Evolutionary conservation across 2,888 invertebrate species (phyloP).

Genomic region (Athalia circularis): DNA sequence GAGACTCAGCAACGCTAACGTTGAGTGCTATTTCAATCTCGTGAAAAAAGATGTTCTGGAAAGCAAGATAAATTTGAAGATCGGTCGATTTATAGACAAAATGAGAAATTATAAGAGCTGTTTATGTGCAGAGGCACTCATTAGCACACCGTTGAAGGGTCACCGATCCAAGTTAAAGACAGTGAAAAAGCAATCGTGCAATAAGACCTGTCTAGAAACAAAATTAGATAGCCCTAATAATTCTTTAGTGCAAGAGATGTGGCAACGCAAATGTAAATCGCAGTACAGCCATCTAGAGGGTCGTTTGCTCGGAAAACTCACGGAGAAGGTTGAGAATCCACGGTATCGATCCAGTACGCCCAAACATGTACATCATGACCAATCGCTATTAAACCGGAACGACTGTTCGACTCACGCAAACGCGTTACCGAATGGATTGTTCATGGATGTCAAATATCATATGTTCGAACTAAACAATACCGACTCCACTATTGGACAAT

Average conservation of each 20-base stretch:
- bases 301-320: constrained; percentile 8
- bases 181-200: no score
- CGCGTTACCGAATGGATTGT: constrained; percentile 13
- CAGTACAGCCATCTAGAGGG: constrained; percentile 18
- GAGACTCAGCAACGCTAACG: no score
- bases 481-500: constrained; percentile 9
- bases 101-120: constrained; percentile 1
- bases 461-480: not conserved
- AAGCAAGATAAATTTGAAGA: constrained; percentile 1
- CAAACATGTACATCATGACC: not conserved
- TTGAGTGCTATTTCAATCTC: no score
- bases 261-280: constrained; percentile 21
- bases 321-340: not conserved
- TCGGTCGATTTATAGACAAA: constrained; percentile 15
- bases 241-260: constrained; percentile 14
- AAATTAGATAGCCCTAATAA: constrained; percentile 17
- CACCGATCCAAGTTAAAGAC: no score
- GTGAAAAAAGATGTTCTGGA: not conserved
- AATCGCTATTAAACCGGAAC: constrained; percentile 5
- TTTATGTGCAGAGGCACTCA: constrained; percentile 5
- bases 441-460: not conserved
- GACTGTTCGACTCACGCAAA: constrained; percentile 11
- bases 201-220: not conserved
- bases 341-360: not conserved
- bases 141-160: not conserved